Conservation (phyloP, 2,113 vertebrate species). For the Anguilla rostrata region DNA sequence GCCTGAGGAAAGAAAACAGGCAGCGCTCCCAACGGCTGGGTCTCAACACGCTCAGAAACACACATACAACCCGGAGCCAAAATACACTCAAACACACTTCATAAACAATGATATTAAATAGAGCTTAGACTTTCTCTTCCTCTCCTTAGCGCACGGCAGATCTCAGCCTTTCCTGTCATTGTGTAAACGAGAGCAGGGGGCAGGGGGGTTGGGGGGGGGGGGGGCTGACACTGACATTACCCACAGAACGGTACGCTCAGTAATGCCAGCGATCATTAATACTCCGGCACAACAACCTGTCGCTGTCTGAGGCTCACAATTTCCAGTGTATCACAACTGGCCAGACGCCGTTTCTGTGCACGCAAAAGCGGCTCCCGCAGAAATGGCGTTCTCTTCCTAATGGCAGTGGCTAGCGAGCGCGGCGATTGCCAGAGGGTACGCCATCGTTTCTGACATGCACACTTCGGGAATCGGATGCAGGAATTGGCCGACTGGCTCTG, state of each 20-base stretch:
- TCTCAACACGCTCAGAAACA: background rate
- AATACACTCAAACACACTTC: background rate
- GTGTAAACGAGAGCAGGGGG: background rate
- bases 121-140: conserved; percentile 6
- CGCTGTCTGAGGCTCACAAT: background rate
- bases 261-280: background rate
- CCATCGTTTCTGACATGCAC: background rate
- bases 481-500: too few species aligned
- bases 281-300: background rate
- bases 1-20: background rate
- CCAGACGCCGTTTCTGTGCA: background rate
- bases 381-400: background rate
- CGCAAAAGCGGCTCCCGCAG: background rate
- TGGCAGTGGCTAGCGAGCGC: background rate
- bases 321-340: background rate
- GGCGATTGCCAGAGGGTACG: background rate
- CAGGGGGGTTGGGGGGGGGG: too few species aligned
- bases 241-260: background rate
- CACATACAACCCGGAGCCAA: background rate
- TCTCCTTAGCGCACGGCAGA: background rate
- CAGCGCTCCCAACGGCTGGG: background rate
- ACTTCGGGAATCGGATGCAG: background rate
- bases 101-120: conserved; percentile 2
- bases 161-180: conserved; percentile 21
- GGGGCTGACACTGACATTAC: background rate